Percentiles rank a stretch among this genome's conserved stretches.
phyloP scores from a whole-genome alignment of 2,113 vertebrate genomes.

The Elephantulus edwardii region DNA sequence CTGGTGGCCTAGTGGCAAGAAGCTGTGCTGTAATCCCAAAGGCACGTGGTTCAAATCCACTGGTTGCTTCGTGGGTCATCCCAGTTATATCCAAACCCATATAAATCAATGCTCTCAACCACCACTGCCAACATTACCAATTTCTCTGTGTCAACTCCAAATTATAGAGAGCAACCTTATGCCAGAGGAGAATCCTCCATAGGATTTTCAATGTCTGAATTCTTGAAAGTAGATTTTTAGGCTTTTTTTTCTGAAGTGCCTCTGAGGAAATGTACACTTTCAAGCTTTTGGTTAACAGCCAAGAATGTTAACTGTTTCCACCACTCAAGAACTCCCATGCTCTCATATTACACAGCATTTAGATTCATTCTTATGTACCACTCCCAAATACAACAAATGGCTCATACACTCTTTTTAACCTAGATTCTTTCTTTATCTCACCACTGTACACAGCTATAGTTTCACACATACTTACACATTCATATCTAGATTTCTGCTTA shows the following conservation, averaged over 20 bases:
- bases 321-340: neutral
- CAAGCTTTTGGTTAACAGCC: neutral
- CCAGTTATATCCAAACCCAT: neutral
- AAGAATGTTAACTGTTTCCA: neutral
- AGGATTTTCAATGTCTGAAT: neutral
- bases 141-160: neutral
- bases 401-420: neutral
- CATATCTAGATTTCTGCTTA: conserved; percentile 50
- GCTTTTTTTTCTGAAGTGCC: neutral
- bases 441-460: neutral
- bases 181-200: neutral
- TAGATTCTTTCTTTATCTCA: neutral
- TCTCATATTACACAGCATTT: neutral
- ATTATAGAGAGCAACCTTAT: neutral
- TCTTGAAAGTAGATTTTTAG: neutral
- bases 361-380: neutral
- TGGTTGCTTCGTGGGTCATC: no score
- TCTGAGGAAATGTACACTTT: neutral
- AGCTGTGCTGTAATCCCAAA: no score
- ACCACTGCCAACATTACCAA: neutral
- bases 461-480: conserved; percentile 19
- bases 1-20: no score
- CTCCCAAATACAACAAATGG: conserved; percentile 42
- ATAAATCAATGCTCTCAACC: neutral
- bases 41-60: no score